phyloP scores from a whole-genome alignment of 2,113 vertebrate species.

The Meles meles region DNA sequence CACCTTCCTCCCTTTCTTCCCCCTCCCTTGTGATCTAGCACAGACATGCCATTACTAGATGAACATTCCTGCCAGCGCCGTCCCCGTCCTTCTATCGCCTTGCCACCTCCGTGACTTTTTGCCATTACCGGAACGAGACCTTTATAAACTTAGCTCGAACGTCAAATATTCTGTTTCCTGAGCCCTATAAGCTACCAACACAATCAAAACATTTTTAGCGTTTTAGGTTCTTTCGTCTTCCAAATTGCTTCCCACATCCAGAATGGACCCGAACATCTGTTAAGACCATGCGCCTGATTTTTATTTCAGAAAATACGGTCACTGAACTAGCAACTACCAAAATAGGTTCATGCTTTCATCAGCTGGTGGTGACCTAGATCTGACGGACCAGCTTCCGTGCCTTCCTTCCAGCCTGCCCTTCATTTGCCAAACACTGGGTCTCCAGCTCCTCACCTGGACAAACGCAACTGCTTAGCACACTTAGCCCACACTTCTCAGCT shows the following conservation, averaged over 20 bases:
- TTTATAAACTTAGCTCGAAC: not conserved
- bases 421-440: not conserved
- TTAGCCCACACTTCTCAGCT: not conserved
- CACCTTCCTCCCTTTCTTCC: not conserved
- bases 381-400: not conserved
- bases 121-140: not conserved
- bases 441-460: not conserved
- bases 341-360: not conserved
- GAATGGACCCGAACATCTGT: constrained; percentile 1
- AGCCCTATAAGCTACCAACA: not conserved
- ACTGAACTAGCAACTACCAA: not conserved
- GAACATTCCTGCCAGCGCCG: not conserved
- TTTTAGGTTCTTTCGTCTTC: not conserved
- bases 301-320: not conserved
- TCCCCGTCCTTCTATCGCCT: not conserved
- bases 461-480: not conserved
- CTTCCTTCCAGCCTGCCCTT: not conserved
- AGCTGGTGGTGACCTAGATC: not conserved
- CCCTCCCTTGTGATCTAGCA: not conserved
- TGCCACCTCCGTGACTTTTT: not conserved
- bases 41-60: not conserved
- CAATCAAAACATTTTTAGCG: not conserved
- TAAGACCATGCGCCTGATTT: not conserved
- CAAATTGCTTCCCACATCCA: not conserved
- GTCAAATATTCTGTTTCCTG: not conserved